Evolutionary conservation across 2,797 vertebrate genomes (phyloP), one percentile per base, ranked within the genome.

Genomic region (Luscinia megarhynchos): DNA sequence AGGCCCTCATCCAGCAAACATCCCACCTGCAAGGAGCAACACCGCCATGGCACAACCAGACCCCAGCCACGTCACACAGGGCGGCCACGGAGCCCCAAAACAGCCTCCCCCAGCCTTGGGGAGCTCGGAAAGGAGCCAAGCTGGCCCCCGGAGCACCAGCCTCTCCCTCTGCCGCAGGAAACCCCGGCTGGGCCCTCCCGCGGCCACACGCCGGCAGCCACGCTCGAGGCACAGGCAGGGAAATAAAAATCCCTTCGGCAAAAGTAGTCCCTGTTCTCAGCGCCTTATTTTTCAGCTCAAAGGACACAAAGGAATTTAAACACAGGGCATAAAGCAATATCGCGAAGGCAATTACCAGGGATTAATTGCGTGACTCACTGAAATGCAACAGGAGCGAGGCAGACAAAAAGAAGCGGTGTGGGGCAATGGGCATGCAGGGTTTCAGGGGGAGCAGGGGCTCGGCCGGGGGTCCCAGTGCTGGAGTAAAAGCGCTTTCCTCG

Each of bases 301-400:
- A 96, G 80, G 83, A 92, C 91, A 96, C 91, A 93, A 94, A 96
- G 89, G 85, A 88, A 95, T 94, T 72, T 53, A 66, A 88, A 90
- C 67, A 21, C 90, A 48, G 93, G 91, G 90, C 88, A 94, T 57
- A 88, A 94, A 91, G 93, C 91, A 93, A 55, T 36, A 53, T 6
- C 18, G 89, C 73, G 90, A 61, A 81, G 88, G 91, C 88, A 95
- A 94, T 95, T 94, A 95, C 94, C 73, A n/a, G 73, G 83, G 89
- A 96, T 94, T 93, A 95, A 96, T 94, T 91, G 89, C 36, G 8
- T 94, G 93, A 93, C 74, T 94, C 96, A 93, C 83, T 87, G 11
- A 90, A 93, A 95, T 3, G 89, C 95, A 95, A 91, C 83, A 94
- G 83, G 90, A 94, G 59, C 1, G 11, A 81, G 81, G 87, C 34